A percentile compares a stretch with the other conserved stretches of the same genome.
Evolutionary conservation across 2,888 invertebrate species (phyloP).

Genomic region (Tenthredo scrophulariae): DNA sequence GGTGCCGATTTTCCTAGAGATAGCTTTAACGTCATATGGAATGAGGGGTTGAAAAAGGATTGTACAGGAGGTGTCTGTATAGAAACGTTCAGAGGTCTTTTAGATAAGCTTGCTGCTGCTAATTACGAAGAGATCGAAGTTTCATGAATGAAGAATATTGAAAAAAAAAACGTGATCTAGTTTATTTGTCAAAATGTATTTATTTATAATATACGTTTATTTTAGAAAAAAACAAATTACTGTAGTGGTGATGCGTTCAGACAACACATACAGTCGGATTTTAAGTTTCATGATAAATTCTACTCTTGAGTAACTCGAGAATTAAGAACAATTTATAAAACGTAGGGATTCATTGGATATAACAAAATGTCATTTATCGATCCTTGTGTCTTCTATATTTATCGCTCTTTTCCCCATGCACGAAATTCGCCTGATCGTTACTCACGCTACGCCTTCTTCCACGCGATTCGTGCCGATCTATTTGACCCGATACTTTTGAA

Average conservation of each 20-base stretch:
- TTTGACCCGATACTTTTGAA: conserved; percentile 56
- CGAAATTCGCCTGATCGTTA: conserved; percentile 57
- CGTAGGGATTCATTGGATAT: background rate
- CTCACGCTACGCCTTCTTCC: conserved; percentile 59
- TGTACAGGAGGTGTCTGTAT: conserved; percentile 66
- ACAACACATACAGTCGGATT: background rate
- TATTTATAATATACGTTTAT: conserved; percentile 17
- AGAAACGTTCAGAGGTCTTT: conserved; percentile 63
- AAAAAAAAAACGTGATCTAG: background rate
- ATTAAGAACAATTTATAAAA: conserved; percentile 13
- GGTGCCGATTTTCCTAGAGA: conserved; percentile 66
- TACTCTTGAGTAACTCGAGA: background rate
- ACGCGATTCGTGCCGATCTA: background rate
- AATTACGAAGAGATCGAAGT: background rate
- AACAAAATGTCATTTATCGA: background rate
- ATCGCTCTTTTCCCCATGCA: conserved; percentile 59
- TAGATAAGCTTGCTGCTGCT: conserved; percentile 39
- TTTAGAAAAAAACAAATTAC: background rate
- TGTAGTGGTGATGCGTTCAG: background rate
- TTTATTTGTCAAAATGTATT: conserved; percentile 17
- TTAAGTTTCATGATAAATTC: background rate
- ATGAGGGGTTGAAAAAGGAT: conserved; percentile 65
- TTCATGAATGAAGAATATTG: background rate
- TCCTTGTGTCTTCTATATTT: conserved; percentile 56
- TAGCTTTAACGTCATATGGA: conserved; percentile 67